Conservation (phyloP, 1,140 invertebrate genomes). For the Paramacrobiotus metropolitanus region DNA sequence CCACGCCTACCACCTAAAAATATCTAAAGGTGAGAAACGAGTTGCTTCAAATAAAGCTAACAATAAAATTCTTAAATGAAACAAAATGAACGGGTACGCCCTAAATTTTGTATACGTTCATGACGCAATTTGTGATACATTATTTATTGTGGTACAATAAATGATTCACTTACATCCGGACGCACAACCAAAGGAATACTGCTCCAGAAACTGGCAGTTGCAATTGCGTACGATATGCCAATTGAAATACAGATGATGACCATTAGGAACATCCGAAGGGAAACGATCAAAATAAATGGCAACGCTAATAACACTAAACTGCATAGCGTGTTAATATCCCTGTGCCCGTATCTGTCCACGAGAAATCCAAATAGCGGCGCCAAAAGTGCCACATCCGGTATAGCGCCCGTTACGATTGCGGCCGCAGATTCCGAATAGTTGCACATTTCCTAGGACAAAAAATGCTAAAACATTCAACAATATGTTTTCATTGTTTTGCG, state of each 20-base stretch:
- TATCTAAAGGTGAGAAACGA: no score
- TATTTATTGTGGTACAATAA: no score
- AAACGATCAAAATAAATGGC: neutral
- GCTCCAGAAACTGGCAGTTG: neutral
- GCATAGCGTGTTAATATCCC: neutral
- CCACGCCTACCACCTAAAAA: neutral
- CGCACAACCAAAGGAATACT: neutral
- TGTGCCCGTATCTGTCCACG: neutral
- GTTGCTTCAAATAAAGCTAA: no score
- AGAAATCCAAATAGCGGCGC: neutral
- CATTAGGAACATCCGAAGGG: neutral
- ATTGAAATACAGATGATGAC: neutral
- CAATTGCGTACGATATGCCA: neutral
- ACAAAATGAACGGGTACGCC: no score
- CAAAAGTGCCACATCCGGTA: neutral
- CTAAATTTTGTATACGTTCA: no score
- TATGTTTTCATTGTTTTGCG: neutral
- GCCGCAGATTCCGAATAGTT: neutral
- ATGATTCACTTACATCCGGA: no score
- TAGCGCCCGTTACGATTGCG: neutral
- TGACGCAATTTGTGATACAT: no score
- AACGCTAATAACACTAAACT: neutral
- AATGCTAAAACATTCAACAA: neutral
- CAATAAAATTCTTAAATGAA: no score
- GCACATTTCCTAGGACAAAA: neutral